A percentile compares a stretch with the other conserved stretches of the same genome.
Evolutionary conservation across 2,113 vertebrate genomes (phyloP).

Genomic region (Sprattus sprattus): DNA sequence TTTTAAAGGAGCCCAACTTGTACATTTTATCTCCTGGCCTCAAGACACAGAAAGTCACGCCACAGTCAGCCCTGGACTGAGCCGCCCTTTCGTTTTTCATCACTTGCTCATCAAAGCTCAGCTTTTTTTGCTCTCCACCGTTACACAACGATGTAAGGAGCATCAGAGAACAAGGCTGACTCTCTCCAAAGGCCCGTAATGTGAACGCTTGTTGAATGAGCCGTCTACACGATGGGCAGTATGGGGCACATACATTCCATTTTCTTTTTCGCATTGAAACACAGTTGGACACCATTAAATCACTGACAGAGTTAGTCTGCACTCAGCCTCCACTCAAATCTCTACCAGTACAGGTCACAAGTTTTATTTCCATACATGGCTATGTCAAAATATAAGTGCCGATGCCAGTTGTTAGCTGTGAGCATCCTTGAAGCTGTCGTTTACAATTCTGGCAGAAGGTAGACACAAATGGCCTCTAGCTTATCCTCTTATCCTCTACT

Average conservation of each 20-base stretch:
- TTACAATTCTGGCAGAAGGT: background rate
- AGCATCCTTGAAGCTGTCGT: background rate
- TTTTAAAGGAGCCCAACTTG: background rate
- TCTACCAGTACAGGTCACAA: background rate
- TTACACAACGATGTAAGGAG: background rate
- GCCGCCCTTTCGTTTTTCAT: background rate
- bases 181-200: background rate
- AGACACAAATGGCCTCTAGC: background rate
- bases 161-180: background rate
- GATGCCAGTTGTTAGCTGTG: background rate
- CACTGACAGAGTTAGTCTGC: background rate
- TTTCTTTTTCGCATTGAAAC: background rate
- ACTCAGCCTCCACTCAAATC: background rate
- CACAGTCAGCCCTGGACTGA: background rate
- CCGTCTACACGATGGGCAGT: no score
- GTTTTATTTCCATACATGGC: background rate
- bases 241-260: background rate
- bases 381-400: background rate
- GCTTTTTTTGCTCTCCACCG: background rate
- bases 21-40: background rate
- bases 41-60: background rate
- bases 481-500: background rate
- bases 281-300: background rate
- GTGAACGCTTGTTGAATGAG: background rate
- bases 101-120: conserved; percentile 1